A percentile compares a stretch with the other conserved stretches of the same genome.
phyloP scores from a whole-genome alignment of 2,888 invertebrate genomes.

The Synergus umbraculus region DNA sequence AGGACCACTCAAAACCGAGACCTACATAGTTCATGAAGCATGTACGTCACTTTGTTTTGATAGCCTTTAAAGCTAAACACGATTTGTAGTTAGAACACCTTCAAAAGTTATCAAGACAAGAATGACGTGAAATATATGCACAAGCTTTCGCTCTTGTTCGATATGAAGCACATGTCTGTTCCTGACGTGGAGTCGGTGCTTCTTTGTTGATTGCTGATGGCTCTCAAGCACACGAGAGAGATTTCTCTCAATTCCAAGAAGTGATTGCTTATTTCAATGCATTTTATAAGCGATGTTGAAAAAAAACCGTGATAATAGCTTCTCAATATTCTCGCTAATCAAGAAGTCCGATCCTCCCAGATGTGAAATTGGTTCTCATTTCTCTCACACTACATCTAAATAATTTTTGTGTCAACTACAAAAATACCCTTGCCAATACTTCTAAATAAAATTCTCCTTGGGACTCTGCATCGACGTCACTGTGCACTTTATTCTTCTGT shows the following conservation, averaged over 20 bases:
- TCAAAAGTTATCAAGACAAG: conserved; percentile 21
- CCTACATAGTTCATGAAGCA: conserved; percentile 13
- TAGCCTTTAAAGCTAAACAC: neutral
- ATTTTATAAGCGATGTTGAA: conserved; percentile 4
- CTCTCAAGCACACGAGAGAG: conserved; percentile 4
- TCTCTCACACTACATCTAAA: neutral
- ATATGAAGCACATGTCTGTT: conserved; percentile 28
- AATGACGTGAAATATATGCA: conserved; percentile 33
- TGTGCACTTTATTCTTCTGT: conserved; percentile 19
- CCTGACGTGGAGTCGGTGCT: conserved; percentile 24
- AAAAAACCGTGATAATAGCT: conserved; percentile 17
- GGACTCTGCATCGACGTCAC: neutral
- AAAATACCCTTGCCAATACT: conserved; percentile 20
- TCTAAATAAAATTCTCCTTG: neutral
- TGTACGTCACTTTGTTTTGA: neutral
- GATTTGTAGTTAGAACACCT: neutral
- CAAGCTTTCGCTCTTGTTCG: conserved; percentile 21
- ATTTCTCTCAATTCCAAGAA: conserved; percentile 25
- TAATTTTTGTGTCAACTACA: conserved; percentile 21
- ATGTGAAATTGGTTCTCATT: conserved; percentile 32
- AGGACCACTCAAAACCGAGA: neutral
- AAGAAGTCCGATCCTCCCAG: conserved; percentile 10
- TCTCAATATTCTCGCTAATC: conserved; percentile 31
- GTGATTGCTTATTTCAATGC: conserved; percentile 33
- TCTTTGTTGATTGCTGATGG: conserved; percentile 35